Base-by-base conservation (phyloP, 1,140 invertebrate species). In the Centruroides vittatus region DNA sequence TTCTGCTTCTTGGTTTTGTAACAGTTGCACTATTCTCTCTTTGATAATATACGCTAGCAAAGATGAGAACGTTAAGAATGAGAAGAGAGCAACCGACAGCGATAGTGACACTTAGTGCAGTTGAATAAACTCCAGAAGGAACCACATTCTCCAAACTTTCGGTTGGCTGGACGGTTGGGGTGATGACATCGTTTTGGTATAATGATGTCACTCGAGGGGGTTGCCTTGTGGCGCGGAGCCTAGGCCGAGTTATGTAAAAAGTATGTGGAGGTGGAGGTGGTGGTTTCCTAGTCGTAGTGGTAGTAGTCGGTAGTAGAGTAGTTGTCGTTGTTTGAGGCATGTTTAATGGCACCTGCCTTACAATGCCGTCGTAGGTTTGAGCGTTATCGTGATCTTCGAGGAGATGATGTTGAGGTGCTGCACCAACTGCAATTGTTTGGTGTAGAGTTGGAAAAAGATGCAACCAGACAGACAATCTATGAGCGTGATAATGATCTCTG, bases 361-460 rank as follows among this genome's bases (percentile, higher is more conserved):
- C 57, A 7, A 61, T 47, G 7, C 58, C 72, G 76, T 87, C 85
- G 64, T 71, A 67, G 55, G 69, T 64, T 13, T 63, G 54, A 50
- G 70, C 69, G 63, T 74, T 70, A 54, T 75, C 71, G 60, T 76
- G 74, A 61, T 88, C 81, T 51, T 86, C 82, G 0, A 95, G 78
- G 59, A 89, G 81, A 75, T 94, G 90, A 74, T 92, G 88, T 52
- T 54, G 9, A 13, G 47, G 47, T n/a, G 35, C 10, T 11, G 34
- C 35, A 12, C 12, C 36, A 35, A 12, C 23, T 11, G 13, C 54
- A 23, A 88, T 88, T 0, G 86, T 85, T 49, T 85, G 83, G 69
- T 97, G 92, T n/a, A 98, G 79, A 73, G 94, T 91, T 5, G 94
- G 94, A 52, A 98, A 88, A 23, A 98, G 78, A 69, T 94, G 90